phyloP scores from a whole-genome alignment of 1,140 invertebrate species.

The Pararge aegeria region DNA sequence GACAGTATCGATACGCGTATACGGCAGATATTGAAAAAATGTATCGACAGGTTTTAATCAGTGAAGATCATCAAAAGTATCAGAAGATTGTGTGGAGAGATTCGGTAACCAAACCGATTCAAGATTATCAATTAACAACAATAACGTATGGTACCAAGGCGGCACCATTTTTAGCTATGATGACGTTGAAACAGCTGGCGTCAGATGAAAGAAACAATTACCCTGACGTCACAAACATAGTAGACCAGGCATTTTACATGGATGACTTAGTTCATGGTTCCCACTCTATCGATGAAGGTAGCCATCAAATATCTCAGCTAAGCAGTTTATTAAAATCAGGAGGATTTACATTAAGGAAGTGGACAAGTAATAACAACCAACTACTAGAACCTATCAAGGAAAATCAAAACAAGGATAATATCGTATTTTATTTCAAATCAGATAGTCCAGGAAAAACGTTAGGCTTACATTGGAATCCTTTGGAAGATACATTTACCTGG shows the following conservation, averaged over 20 bases:
- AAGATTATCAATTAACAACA: conserved; percentile 1
- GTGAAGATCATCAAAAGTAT: not conserved
- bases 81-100: conserved; percentile 10
- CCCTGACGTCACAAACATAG: not conserved
- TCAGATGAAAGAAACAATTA: conserved; percentile 2
- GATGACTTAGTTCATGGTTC: conserved; percentile 8
- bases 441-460: conserved; percentile 27
- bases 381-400: conserved; percentile 13
- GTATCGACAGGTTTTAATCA: conserved; percentile 9
- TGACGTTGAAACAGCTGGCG: conserved; percentile 5
- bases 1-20: not conserved
- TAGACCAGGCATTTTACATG: conserved; percentile 12
- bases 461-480: conserved; percentile 36
- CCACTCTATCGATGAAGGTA: not conserved
- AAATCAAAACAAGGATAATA: conserved; percentile 19
- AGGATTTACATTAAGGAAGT: conserved; percentile 26
- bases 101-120: not conserved
- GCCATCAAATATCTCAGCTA: not conserved
- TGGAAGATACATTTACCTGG: not conserved
- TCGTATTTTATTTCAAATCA: not conserved
- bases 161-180: conserved; percentile 15
- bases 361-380: conserved; percentile 22
- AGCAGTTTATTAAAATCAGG: conserved; percentile 3
- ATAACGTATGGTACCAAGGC: conserved; percentile 6
- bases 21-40: conserved; percentile 14